Evolutionary conservation across 1,140 invertebrate species (phyloP).

Genomic region (Brachionus koreanus): DNA sequence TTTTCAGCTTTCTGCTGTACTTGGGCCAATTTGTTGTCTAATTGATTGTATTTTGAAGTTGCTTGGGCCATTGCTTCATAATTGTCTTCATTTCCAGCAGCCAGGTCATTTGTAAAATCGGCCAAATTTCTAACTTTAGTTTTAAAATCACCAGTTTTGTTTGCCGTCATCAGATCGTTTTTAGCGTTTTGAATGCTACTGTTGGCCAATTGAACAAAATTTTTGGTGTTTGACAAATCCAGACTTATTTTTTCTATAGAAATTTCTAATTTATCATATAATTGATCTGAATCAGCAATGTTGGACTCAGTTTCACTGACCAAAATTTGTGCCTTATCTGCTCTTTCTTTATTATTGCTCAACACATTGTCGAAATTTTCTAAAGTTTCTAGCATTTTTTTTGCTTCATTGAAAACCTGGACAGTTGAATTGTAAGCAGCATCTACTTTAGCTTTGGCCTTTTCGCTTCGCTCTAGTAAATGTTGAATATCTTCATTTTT

Average conservation of each 20-base stretch:
- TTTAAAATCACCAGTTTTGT: background rate
- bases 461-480: conserved; percentile 12
- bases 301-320: background rate
- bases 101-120: background rate
- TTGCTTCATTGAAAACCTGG: background rate
- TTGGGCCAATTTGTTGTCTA: background rate
- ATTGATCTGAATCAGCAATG: background rate
- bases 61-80: background rate
- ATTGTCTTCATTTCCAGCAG: background rate
- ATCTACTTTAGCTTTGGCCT: background rate
- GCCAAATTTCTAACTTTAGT: background rate
- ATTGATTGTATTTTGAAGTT: background rate
- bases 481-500: conserved; percentile 1
- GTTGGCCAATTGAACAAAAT: background rate
- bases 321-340: background rate
- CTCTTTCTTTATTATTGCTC: background rate
- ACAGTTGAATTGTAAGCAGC: background rate
- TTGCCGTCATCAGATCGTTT: background rate
- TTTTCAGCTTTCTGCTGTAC: background rate
- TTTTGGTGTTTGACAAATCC: background rate
- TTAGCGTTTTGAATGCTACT: background rate
- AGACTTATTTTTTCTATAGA: background rate
- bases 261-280: background rate
- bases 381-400: background rate
- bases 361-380: background rate